These are phyloP conservation scores for Diarsia rubi DNA, from an alignment of 2,888 invertebrate genomes.

Conservation along the genomic window DNA sequence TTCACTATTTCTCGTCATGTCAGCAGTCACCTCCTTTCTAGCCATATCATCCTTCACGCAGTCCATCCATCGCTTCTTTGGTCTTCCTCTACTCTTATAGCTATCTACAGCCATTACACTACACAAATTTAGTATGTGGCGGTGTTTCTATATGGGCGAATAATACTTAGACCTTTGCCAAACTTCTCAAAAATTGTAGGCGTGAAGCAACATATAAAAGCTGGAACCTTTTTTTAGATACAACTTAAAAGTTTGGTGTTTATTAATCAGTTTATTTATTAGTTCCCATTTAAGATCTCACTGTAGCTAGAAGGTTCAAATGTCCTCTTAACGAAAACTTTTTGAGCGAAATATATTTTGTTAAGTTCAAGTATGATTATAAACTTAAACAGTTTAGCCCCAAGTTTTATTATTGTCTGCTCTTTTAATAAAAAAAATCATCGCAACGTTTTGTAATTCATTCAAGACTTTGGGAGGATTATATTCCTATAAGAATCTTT, in stretches of 20 bases:
- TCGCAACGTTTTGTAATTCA: constrained; percentile 13
- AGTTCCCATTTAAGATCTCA: not conserved
- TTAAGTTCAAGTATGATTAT: constrained; percentile 4
- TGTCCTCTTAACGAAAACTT: not conserved
- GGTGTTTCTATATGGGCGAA: too few species aligned
- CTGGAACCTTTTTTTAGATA: not conserved
- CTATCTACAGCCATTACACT: too few species aligned
- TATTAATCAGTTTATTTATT: constrained; percentile 3
- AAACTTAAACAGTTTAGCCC: constrained; percentile 15
- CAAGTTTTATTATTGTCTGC: constrained; percentile 12
- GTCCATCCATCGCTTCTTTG: too few species aligned
- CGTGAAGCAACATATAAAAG: not conserved
- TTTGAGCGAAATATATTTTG: not conserved
- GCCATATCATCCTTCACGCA: too few species aligned
- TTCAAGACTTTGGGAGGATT: constrained; percentile 2
- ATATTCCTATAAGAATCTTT: not conserved
- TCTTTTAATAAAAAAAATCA: not conserved
- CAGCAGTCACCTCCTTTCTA: too few species aligned
- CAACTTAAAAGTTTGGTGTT: constrained; percentile 4
- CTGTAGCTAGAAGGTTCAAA: not conserved
- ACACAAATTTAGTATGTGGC: too few species aligned
- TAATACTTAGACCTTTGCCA: not conserved
- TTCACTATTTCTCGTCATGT: too few species aligned
- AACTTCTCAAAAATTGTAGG: not conserved
- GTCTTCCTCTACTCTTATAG: too few species aligned